Base-by-base conservation (phyloP, 1,140 invertebrate species). In the Lasioglossum albipes region DNA sequence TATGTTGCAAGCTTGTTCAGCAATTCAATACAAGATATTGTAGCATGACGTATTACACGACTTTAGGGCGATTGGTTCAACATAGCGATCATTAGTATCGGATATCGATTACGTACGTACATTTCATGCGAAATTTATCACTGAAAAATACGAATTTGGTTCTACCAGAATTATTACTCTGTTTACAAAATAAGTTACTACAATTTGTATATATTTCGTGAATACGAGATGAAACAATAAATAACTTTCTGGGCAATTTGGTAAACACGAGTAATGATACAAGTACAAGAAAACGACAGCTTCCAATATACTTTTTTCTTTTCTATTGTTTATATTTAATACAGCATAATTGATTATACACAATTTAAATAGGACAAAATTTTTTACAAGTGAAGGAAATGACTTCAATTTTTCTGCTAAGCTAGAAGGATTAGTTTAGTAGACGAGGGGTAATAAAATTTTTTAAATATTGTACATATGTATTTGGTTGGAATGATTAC, bases 31-130 rank as follows among this genome's bases (percentile, higher is more conserved):
- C 68, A 64, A 61, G 68, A 70, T 78, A 78, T 71, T 78, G 57
- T 78, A 41, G 57, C 59, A 31, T 71, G 57, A 71, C 68, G 68
- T 71, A 41, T 78, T 59, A 52, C 41, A 57, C 9, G 75, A 71
- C 57, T 61, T 9, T 4, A 71, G 67, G 42, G 41, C 42, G 57
- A 77, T 77, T 70, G 54, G 59, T 59, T 49, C 36, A 68, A n/a
- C 68, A 52, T 31, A 72, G 6, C 20, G 42, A 72, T 71, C 75
- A 59, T 78, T 78, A 78, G 75, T 78, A 78, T 78, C 68, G 75
- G 68, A 72, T 78, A 78, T 71, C 75, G 75, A 78, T 78, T 78
- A 78, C 27, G 27, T n/a, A 41, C 13, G 5, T 45, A 31, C 52
- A 49, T 71, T 52, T 52, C 59, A 20, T 3, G 68, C 20, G n/a